Base-by-base conservation (phyloP, 2,797 vertebrate species). In the Myiotriccus ornatus region DNA sequence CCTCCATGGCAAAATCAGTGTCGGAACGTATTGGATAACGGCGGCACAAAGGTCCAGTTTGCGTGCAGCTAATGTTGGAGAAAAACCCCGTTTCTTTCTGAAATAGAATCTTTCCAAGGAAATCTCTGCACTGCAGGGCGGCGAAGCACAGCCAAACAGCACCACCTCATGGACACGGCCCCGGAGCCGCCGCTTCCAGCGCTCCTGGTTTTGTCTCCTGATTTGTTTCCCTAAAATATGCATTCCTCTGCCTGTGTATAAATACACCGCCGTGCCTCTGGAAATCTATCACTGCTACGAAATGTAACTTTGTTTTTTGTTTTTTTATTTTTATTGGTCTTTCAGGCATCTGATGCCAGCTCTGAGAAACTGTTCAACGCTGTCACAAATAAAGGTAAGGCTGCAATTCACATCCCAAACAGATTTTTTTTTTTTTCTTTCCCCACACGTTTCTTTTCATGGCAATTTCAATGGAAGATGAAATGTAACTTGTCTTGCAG, bases 321-420 rank as follows among this genome's bases (percentile, higher is more conserved):
- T 64, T 76, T 79, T 60, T 87, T 80, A 85, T 88, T 85, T 59
- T 93, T 91, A 80, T 93, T 96, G 97, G 43, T 97, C 93, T 97
- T 97, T 68, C 97, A 99, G 99, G 98, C 98, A 87, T 99, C 99
- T 47, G 99, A 99, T 99, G 99, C 99, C 97, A 98, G 98, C 98
- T 99, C 99, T 65, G 99, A 99, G 97, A 99, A 99, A 97, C 98
- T 99, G 94, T 99, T 99, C 98, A 99, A 98, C 97, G 98, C 99
- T 84, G 98, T 98, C 96, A 97, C 98, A 98, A 98, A 98, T 98
- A 99, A 99, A 99, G 99, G 99, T 99, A 99, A 96, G 98, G 27
- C 49, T 74, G 67, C 81, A 52, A 82, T 84, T 85, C 90, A 22
- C 83, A 70, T 84, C 91, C 32, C 89, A 76, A 79, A 69, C 37